phyloP scores from a whole-genome alignment of 2,113 vertebrate species.

The Centropus unirufus region DNA sequence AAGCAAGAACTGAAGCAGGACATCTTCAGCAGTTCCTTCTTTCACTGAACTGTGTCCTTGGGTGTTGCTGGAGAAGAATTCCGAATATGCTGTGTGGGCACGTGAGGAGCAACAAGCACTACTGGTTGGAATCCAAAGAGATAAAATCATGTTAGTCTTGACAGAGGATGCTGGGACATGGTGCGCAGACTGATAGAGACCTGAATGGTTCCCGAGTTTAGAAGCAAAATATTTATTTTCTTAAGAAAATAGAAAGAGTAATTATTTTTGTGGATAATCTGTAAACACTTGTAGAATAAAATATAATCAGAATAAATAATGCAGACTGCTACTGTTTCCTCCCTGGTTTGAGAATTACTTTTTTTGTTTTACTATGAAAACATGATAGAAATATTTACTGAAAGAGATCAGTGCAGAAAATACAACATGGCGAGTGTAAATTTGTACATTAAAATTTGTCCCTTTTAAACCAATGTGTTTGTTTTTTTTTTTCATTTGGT shows the following conservation, averaged over 20 bases:
- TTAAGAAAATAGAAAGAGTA: not conserved
- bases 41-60: not conserved
- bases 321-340: not conserved
- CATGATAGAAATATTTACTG: not conserved
- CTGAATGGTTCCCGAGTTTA: not conserved
- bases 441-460: conserved; percentile 61
- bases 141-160: not conserved
- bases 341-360: not conserved
- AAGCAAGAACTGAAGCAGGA: not conserved
- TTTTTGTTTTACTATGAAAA: not conserved
- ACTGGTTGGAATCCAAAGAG: not conserved
- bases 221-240: not conserved
- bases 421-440: not conserved
- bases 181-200: not conserved
- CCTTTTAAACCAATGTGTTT: not conserved
- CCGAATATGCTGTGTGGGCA: not conserved
- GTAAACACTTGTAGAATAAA: not conserved
- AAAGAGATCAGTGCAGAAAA: not conserved
- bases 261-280: not conserved
- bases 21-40: conserved; percentile 1
- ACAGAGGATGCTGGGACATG: not conserved
- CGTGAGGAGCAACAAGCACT: not conserved
- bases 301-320: not conserved
- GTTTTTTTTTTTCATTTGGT: not conserved
- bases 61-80: not conserved